A percentile compares a stretch with the other conserved stretches of the same genome.
phyloP scores from a whole-genome alignment of 2,797 vertebrate genomes.

The Eurystomus glaucurus region DNA sequence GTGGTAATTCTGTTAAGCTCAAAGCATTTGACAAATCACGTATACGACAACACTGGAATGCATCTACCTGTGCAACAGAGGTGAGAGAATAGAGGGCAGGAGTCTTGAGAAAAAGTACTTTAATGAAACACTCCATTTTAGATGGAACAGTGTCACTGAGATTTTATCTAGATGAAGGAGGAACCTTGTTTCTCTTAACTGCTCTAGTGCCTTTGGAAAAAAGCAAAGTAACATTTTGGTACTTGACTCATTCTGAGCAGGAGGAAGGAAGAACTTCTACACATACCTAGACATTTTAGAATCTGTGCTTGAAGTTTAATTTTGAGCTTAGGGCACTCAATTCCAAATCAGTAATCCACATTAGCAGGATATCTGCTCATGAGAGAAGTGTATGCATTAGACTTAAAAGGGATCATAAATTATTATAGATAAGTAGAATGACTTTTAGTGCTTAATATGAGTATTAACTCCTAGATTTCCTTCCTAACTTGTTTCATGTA shows the following conservation, averaged over 20 bases:
- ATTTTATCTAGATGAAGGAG: neutral
- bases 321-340: neutral
- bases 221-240: neutral
- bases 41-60: neutral
- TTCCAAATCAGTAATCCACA: neutral
- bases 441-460: neutral
- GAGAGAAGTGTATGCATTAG: neutral
- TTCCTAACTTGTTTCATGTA: neutral
- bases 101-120: neutral
- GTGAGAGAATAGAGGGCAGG: neutral
- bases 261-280: neutral
- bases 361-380: neutral
- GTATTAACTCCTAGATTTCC: neutral
- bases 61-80: accelerated
- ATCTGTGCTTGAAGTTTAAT: neutral
- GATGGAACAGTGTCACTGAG: neutral
- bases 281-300: neutral
- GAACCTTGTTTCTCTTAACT: neutral
- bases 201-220: no score
- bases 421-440: neutral
- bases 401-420: neutral
- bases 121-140: neutral
- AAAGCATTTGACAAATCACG: neutral
- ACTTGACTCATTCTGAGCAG: neutral
- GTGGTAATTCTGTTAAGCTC: neutral